phyloP scores from a whole-genome alignment of 2,888 invertebrate species.

The Epinotia demarniana region DNA sequence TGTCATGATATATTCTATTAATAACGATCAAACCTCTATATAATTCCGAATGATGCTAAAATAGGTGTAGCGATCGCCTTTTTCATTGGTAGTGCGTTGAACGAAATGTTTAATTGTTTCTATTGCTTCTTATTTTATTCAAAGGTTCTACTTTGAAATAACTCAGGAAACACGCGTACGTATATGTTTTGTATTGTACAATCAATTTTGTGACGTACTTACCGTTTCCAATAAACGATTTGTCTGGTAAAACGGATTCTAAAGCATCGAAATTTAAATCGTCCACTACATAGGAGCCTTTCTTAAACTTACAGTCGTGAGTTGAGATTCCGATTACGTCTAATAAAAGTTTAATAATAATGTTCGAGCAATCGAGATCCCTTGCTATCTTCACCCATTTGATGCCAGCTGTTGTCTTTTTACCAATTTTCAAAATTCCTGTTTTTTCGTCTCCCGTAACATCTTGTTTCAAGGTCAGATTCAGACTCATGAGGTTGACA shows the following conservation, averaged over 20 bases:
- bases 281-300: conserved; percentile 12
- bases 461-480: conserved; percentile 18
- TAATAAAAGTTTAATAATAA: background rate
- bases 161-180: background rate
- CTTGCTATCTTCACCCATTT: conserved; percentile 16
- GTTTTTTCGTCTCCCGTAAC: background rate
- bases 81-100: background rate
- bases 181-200: background rate
- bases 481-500: background rate
- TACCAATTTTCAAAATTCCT: background rate
- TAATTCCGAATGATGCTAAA: background rate
- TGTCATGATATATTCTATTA: background rate
- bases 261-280: conserved; percentile 15
- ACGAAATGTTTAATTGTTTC: background rate
- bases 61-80: background rate
- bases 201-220: background rate
- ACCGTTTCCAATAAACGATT: background rate
- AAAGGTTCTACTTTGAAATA: background rate
- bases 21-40: background rate
- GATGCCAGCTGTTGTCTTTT: background rate
- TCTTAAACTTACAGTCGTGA: conserved; percentile 7
- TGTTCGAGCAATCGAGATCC: background rate
- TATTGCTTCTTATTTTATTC: background rate
- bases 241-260: background rate
- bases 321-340: background rate